These are phyloP conservation scores for Homarus americanus DNA, from an alignment of 1,140 invertebrate genomes.

Conservation along the genomic window DNA sequence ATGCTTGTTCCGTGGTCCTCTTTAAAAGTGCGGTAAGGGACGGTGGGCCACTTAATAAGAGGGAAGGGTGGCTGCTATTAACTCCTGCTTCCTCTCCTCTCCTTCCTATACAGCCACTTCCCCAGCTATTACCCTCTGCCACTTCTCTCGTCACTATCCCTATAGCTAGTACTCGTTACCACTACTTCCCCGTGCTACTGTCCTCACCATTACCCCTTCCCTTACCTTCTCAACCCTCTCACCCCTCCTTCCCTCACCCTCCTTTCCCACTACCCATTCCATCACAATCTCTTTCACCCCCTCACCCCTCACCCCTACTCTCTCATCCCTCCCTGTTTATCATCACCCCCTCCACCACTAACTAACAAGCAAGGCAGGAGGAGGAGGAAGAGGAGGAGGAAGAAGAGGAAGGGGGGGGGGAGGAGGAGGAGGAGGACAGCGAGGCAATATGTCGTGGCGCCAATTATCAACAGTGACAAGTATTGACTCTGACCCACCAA, in stretches of 20 bases:
- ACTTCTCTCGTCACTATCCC: no score
- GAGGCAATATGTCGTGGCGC: conserved; percentile 64
- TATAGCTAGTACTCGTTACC: no score
- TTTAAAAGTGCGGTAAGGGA: no score
- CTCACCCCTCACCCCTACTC: background rate
- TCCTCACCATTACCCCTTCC: background rate
- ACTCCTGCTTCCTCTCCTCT: no score
- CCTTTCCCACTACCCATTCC: background rate
- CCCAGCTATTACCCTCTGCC: background rate
- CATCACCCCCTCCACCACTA: background rate
- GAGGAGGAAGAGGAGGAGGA: background rate
- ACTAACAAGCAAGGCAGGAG: background rate
- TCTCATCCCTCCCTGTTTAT: background rate
- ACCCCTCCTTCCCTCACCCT: background rate
- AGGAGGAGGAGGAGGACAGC: conserved; percentile 1
- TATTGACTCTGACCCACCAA: conserved; percentile 69
- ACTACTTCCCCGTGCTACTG: no score
- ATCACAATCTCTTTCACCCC: background rate
- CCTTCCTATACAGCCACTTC: no score
- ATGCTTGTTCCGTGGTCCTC: no score
- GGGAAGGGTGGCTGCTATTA: no score
- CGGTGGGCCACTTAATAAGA: no score
- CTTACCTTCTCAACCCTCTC: background rate
- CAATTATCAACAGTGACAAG: conserved; percentile 70
- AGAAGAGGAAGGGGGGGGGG: no score